These are phyloP conservation scores for Prionace glauca DNA, from an alignment of 2,797 vertebrate species.

Conservation along the genomic window DNA sequence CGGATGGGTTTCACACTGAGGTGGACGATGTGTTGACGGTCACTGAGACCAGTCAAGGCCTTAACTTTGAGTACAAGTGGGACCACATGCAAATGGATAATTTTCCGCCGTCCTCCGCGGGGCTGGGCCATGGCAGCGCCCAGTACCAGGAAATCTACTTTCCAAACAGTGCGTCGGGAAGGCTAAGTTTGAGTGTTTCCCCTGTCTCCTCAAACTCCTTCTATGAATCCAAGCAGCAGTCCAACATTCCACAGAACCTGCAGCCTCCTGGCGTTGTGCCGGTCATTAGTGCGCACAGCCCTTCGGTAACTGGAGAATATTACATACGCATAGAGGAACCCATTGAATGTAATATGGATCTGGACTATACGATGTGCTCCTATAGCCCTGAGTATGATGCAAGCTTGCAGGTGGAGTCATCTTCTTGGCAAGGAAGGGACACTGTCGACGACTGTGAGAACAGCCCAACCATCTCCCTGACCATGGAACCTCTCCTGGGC, in stretches of 20 bases:
- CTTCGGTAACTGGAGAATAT: conserved; percentile 80
- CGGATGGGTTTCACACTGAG: conserved; percentile 65
- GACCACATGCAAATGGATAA: conserved; percentile 73
- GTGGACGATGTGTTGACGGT: conserved; percentile 88
- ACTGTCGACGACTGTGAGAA: conserved; percentile 64
- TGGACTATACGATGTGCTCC: conserved; percentile 73
- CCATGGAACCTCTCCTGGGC: conserved; percentile 80
- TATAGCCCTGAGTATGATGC: conserved; percentile 68
- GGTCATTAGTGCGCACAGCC: conserved; percentile 82
- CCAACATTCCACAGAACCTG: conserved; percentile 41
- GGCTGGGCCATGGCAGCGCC: conserved; percentile 59
- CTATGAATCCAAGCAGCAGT: conserved; percentile 65
- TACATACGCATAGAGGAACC: conserved; percentile 92
- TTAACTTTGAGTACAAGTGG: conserved; percentile 97
- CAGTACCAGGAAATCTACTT: conserved; percentile 76
- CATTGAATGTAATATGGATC: conserved; percentile 63
- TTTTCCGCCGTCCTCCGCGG: conserved; percentile 56
- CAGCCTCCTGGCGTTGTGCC: conserved; percentile 74
- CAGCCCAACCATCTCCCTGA: conserved; percentile 71
- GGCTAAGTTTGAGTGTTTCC: conserved; percentile 64
- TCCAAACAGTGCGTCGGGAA: conserved; percentile 59
- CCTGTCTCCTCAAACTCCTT: conserved; percentile 58
- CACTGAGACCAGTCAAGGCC: conserved; percentile 88
- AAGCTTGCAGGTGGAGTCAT: conserved; percentile 49
- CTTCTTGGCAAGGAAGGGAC: conserved; percentile 61